These are phyloP conservation scores for Sclerurus mexicanus DNA, from an alignment of 2,113 vertebrate genomes.

Conservation along the genomic window DNA sequence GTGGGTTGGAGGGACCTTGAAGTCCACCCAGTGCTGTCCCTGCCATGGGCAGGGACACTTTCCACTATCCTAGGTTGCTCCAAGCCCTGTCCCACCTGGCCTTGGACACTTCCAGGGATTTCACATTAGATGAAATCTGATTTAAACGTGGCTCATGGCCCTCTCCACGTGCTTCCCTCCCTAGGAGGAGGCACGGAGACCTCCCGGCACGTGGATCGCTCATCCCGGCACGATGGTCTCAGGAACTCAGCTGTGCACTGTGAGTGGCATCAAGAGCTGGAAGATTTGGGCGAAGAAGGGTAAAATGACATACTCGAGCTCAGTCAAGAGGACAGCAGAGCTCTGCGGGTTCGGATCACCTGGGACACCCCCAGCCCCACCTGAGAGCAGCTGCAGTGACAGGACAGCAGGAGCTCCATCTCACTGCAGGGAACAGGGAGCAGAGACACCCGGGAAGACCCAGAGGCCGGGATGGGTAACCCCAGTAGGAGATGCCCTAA, in stretches of 20 bases:
- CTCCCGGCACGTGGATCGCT: accelerated
- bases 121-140: accelerated
- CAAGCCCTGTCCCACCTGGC: background rate
- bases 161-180: accelerated
- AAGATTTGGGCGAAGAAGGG: background rate
- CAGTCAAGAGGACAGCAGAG: too few species aligned
- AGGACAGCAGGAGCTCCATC: background rate
- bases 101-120: background rate
- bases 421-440: accelerated
- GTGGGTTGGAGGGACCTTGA: background rate
- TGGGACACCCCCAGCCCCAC: background rate
- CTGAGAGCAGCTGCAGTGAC: accelerated
- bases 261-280: background rate
- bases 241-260: accelerated
- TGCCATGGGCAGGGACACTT: background rate
- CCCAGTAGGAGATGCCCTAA: background rate
- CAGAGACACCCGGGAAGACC: background rate
- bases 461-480: accelerated
- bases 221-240: accelerated
- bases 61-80: accelerated
- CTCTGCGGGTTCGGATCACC: background rate
- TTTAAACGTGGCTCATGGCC: accelerated
- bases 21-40: background rate
- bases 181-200: background rate
- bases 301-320: accelerated